A percentile compares a stretch with the other conserved stretches of the same genome.
phyloP scores from a whole-genome alignment of 2,888 invertebrate genomes.

The Melinopterus prodromus region DNA sequence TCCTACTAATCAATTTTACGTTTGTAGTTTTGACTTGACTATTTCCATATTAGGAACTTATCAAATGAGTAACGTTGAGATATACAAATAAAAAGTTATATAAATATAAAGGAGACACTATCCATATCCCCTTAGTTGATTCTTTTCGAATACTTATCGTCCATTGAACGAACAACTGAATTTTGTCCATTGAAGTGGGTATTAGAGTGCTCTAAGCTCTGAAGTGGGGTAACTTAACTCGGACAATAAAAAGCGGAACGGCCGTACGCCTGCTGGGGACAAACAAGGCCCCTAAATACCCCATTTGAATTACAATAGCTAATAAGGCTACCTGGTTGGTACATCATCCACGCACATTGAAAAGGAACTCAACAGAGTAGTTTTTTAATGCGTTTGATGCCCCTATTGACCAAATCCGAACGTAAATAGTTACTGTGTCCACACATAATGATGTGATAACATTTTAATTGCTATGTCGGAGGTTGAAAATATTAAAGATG shows the following conservation, averaged over 20 bases:
- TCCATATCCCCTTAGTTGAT: background rate
- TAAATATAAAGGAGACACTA: background rate
- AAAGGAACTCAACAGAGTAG: background rate
- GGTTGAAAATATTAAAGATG: background rate
- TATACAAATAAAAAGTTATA: too few relatives aligned
- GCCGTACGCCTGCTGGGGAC: background rate
- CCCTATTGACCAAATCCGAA: background rate
- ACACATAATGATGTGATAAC: background rate
- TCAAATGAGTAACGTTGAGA: too few relatives aligned
- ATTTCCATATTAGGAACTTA: too few relatives aligned
- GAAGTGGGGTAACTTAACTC: constrained; percentile 14
- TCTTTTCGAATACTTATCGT: background rate
- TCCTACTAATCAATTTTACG: background rate
- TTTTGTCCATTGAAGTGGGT: constrained; percentile 21
- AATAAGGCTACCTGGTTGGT: background rate
- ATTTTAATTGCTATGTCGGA: background rate
- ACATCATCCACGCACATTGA: background rate
- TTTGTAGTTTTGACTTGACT: background rate
- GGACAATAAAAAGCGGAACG: constrained; percentile 20
- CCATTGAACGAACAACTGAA: constrained; percentile 9
- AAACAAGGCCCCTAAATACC: background rate
- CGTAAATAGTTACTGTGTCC: background rate
- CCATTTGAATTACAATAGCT: background rate
- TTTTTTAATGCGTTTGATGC: background rate
- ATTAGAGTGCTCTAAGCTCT: constrained; percentile 21